Percentiles rank a stretch among this genome's conserved stretches.
Evolutionary conservation across 2,113 vertebrate species (phyloP).

Genomic region (Python bivittatus): DNA sequence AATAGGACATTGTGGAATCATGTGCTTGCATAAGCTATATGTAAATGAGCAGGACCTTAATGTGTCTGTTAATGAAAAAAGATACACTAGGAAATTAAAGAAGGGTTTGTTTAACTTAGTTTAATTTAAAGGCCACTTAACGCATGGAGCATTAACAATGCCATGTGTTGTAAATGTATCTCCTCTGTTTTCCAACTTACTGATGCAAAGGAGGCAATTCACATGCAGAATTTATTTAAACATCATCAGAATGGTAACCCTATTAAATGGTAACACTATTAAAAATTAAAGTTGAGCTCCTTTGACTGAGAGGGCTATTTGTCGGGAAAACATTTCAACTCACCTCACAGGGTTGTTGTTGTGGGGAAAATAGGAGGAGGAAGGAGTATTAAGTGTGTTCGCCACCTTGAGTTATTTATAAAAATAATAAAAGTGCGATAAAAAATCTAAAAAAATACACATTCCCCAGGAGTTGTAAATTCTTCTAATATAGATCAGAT

Average conservation of each 20-base stretch:
- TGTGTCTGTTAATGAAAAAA: conserved; percentile 65
- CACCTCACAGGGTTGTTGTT: too few species aligned
- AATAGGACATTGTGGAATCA: conserved; percentile 33
- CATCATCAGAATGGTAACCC: conserved; percentile 40
- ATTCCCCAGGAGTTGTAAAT: not conserved
- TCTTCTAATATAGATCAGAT: not conserved
- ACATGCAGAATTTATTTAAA: conserved; percentile 49
- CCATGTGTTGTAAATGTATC: conserved; percentile 46
- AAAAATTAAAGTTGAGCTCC: conserved; percentile 54
- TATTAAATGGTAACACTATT: not conserved
- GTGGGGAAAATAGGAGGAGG: too few species aligned
- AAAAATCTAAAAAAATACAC: too few species aligned
- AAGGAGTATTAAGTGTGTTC: too few species aligned
- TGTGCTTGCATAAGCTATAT: conserved; percentile 53
- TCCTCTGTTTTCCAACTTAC: conserved; percentile 42
- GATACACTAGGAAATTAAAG: conserved; percentile 52
- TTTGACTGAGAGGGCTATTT: conserved; percentile 47
- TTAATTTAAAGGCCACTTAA: conserved; percentile 66
- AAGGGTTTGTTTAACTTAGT: conserved; percentile 67
- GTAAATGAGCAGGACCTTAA: conserved; percentile 58
- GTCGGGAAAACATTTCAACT: conserved; percentile 50
- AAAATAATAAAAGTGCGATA: too few species aligned
- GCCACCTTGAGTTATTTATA: too few species aligned
- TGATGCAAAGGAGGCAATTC: conserved; percentile 33
- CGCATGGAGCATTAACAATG: conserved; percentile 54